phyloP scores from a whole-genome alignment of 2,113 vertebrate species.

The Halcyon malimbica region DNA sequence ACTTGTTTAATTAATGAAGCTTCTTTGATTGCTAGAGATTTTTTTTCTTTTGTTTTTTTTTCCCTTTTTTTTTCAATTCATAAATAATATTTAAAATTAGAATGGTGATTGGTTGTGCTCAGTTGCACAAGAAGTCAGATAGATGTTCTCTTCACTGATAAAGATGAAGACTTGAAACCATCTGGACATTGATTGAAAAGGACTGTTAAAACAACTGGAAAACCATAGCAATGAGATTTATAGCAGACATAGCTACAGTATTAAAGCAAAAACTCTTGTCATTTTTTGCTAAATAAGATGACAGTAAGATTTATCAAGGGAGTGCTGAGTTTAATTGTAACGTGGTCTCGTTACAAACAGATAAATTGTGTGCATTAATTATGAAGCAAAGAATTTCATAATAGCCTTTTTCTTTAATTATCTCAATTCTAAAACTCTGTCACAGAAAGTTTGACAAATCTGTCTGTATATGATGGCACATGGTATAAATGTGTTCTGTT shows the following conservation, averaged over 20 bases:
- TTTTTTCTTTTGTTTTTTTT: background rate
- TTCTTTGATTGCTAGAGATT: background rate
- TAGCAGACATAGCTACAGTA: background rate
- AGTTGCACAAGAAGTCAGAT: background rate
- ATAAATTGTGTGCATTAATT: background rate
- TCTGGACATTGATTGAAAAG: background rate
- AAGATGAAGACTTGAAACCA: background rate
- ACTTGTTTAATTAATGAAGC: background rate
- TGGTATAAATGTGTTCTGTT: background rate
- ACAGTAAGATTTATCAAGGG: background rate
- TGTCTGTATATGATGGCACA: background rate
- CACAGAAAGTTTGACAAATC: background rate
- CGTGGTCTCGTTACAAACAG: background rate
- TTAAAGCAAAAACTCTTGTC: background rate
- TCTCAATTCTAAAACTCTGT: background rate
- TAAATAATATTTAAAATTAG: background rate
- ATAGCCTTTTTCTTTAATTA: background rate
- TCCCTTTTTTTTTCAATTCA: background rate
- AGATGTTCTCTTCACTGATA: background rate
- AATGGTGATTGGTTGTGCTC: background rate
- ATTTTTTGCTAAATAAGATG: background rate
- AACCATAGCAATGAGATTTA: background rate
- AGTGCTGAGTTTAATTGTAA: background rate
- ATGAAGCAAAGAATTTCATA: background rate
- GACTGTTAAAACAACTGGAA: background rate